A percentile compares a stretch with the other conserved stretches of the same genome.
Conservation (phyloP, 2,113 vertebrate species). For the Bubo blakistoni region DNA sequence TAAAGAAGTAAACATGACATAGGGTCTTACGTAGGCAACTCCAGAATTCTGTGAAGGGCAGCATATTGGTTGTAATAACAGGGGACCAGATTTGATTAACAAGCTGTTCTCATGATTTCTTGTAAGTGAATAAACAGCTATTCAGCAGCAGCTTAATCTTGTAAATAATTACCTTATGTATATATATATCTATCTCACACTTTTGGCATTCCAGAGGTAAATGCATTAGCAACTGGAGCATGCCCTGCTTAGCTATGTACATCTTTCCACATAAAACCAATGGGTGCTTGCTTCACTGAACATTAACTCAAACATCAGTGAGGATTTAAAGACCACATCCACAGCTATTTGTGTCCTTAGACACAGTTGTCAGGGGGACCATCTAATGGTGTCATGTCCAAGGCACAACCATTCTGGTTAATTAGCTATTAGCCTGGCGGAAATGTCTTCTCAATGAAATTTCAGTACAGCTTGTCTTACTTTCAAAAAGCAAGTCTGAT, state of each 20-base stretch:
- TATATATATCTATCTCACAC: not conserved
- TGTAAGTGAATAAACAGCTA: not conserved
- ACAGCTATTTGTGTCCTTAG: not conserved
- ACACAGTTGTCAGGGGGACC: not conserved
- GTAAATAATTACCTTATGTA: not conserved
- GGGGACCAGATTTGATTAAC: not conserved
- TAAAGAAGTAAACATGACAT: not conserved
- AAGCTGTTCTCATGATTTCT: not conserved
- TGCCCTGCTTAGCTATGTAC: not conserved
- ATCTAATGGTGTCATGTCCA: not conserved
- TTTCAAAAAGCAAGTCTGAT: not conserved
- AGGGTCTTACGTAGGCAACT: not conserved
- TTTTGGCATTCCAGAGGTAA: not conserved
- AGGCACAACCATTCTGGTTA: not conserved
- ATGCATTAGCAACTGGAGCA: not conserved
- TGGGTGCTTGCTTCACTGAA: not conserved
- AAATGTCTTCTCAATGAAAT: not conserved
- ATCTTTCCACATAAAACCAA: not conserved
- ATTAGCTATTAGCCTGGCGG: not conserved
- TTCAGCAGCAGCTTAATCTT: not conserved
- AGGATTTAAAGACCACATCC: not conserved
- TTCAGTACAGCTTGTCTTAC: not conserved
- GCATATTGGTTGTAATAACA: not conserved
- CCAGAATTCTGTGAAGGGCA: not conserved
- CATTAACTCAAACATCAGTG: not conserved